phyloP scores from a whole-genome alignment of 1,140 invertebrate species.

The Himalopsyche phryganea region DNA sequence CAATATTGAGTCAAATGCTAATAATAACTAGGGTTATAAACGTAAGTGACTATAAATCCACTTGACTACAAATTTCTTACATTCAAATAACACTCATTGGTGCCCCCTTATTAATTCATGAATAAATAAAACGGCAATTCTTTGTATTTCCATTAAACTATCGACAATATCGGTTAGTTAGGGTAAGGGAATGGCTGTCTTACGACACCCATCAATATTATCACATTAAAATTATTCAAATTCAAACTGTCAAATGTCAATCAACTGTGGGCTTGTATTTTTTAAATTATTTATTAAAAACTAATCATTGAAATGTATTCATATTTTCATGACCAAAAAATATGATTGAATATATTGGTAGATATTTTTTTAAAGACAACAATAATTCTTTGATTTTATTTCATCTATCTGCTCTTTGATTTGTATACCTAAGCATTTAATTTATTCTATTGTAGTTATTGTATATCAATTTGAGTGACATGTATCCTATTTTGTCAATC shows the following conservation, averaged over 20 bases:
- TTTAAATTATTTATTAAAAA: constrained; percentile 14
- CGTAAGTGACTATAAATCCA: constrained; percentile 1
- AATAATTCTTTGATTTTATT: too few relatives aligned
- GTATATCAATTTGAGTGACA: background rate
- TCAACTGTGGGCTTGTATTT: constrained; percentile 12
- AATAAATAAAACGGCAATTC: constrained; percentile 6
- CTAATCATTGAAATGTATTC: constrained; percentile 25
- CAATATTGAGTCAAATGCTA: too few relatives aligned
- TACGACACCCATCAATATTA: constrained; percentile 23
- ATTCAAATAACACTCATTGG: constrained; percentile 7
- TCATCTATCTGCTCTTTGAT: background rate
- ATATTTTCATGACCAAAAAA: too few relatives aligned
- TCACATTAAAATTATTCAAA: constrained; percentile 32
- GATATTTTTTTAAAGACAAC: too few relatives aligned
- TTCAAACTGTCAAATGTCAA: constrained; percentile 31
- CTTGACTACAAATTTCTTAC: constrained; percentile 16
- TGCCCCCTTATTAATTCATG: constrained; percentile 9
- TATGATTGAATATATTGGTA: too few relatives aligned
- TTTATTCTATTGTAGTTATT: background rate
- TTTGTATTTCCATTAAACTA: constrained; percentile 13
- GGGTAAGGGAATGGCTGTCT: constrained; percentile 7
- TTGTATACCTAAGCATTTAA: background rate
- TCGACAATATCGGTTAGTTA: constrained; percentile 28
- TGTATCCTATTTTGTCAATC: too few relatives aligned
- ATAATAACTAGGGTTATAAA: background rate